Conservation (phyloP, 2,797 vertebrate genomes). For the Characodon lateralis region DNA sequence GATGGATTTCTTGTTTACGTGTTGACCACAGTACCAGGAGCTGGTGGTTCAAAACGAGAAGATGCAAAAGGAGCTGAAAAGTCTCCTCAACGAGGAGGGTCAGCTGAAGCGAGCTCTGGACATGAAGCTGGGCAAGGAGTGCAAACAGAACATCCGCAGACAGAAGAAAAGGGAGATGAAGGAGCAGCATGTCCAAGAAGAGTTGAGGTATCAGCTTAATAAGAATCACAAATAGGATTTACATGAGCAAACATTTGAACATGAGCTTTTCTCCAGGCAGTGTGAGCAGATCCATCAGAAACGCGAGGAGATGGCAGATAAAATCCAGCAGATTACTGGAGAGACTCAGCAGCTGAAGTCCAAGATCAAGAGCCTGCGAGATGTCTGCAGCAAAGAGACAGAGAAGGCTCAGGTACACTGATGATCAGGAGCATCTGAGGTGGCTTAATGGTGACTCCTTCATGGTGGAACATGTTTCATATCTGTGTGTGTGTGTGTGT, state of each 20-base stretch:
- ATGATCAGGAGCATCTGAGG: neutral
- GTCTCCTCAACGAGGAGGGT: conserved; percentile 69
- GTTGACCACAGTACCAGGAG: conserved; percentile 62
- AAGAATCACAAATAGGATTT: neutral
- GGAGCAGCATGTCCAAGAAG: conserved; percentile 76
- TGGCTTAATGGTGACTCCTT: neutral
- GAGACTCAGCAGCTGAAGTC: conserved; percentile 77
- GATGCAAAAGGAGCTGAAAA: conserved; percentile 81
- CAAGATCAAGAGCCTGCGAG: conserved; percentile 76
- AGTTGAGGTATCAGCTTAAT: conserved; percentile 68
- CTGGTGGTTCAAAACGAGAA: conserved; percentile 68
- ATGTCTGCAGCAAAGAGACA: conserved; percentile 72
- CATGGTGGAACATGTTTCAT: neutral
- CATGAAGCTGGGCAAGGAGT: conserved; percentile 81
- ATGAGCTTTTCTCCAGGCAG: conserved; percentile 54
- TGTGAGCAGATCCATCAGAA: conserved; percentile 81
- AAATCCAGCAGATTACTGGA: conserved; percentile 71
- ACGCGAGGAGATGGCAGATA: conserved; percentile 78
- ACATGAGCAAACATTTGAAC: neutral
- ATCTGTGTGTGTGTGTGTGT: neutral
- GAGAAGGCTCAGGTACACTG: conserved; percentile 77
- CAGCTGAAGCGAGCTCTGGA: conserved; percentile 74
- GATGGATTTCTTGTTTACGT: neutral
- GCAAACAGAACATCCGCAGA: conserved; percentile 78
- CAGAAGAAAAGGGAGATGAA: conserved; percentile 80